Evolutionary conservation across 2,113 vertebrate species (phyloP).

Genomic region (Opisthocomus hoazin): DNA sequence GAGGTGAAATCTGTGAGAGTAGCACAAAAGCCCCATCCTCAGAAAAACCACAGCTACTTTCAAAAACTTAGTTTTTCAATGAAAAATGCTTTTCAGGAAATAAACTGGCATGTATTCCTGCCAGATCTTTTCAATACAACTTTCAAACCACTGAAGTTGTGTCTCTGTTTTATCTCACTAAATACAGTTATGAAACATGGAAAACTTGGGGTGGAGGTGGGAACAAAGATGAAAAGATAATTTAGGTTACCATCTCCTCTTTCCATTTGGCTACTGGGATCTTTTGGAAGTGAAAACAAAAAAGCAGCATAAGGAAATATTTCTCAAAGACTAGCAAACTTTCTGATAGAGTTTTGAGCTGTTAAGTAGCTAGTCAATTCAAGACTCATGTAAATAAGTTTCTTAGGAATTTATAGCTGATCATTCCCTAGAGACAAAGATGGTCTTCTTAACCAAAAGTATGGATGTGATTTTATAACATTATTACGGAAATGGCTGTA

Average conservation of each 20-base stretch:
- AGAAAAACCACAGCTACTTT: neutral
- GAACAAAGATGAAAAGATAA: fast-evolving
- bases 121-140: neutral
- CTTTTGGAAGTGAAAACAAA: neutral
- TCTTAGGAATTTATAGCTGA: neutral
- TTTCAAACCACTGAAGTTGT: neutral
- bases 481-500: neutral
- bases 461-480: neutral
- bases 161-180: neutral
- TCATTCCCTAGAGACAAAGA: neutral
- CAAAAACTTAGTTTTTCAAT: neutral
- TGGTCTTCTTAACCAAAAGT: neutral
- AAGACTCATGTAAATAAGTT: neutral
- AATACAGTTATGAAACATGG: neutral
- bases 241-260: neutral
- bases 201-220: neutral
- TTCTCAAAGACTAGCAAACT: neutral
- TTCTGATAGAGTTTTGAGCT: neutral
- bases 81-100: neutral
- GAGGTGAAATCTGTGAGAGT: neutral
- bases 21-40: neutral
- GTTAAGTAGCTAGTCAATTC: neutral
- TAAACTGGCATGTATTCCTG: neutral
- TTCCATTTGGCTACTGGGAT: neutral
- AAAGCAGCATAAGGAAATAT: neutral